Evolutionary conservation across 2,888 invertebrate genomes (phyloP), one percentile per base, ranked within the genome.

Genomic region (Mechanitis mazaeus): DNA sequence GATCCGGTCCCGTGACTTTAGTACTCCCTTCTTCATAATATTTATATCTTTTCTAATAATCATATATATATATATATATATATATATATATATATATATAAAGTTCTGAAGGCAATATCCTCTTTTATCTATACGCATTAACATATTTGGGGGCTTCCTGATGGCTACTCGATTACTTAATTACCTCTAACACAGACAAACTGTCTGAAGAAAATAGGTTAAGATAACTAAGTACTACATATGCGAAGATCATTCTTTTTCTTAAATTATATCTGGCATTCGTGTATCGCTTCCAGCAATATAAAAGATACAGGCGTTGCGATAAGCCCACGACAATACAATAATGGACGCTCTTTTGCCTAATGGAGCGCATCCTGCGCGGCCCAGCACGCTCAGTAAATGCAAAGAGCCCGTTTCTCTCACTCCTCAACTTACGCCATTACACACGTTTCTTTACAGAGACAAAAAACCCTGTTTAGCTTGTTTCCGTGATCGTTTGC

Each of bases 311-410:
- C 81, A 77, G 79, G 80, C 78, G 80, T 80, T 83, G 84, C 85
- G 81, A 84, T 83, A 85, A 84, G 80, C 86, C 84, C 84, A 83
- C 87, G 85, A 87, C 89, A 90, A 89, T 88, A 86, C 86, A 84
- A 85, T 88, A 87, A 89, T 87, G 85, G 84, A 72, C 83, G 86
- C 81, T 84, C 83, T 81, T 84, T 79, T 78, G 83, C 81, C 83
- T 88, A 89, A 90, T 88, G 83, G 87, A 69, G 68, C 75, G 77
- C 85, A 88, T 89, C 89, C 90, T 89, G 89, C 78, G 69, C 77
- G 76, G 69, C 70, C 75, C 79, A 79, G 81, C 84, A 83, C 80
- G 81, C 80, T 84, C 87, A 88, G 87, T 90, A 87, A 85, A 82
- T 82, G 85, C 79, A 81, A 81, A 81, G 83, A 83, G 81, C 73